Evolutionary conservation across 2,797 vertebrate genomes (phyloP).

Genomic region (Eidolon dupreanum): DNA sequence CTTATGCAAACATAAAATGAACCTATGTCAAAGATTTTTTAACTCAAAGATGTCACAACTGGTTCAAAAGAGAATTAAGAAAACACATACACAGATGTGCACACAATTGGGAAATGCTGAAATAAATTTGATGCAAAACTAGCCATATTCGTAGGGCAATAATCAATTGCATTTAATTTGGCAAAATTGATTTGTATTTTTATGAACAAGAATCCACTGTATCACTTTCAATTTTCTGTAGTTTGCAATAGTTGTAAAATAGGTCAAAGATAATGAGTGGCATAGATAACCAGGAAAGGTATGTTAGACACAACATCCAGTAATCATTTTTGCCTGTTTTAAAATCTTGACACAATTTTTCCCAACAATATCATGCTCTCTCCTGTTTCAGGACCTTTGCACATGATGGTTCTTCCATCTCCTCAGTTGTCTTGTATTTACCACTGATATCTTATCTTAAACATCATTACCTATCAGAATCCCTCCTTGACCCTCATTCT

Average conservation of each 20-base stretch:
- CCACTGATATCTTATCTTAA: neutral
- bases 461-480: neutral
- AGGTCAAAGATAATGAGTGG: neutral
- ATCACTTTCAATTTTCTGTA: conserved; percentile 16
- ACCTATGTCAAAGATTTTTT: neutral
- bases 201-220: neutral
- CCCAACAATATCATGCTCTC: neutral
- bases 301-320: neutral
- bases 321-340: neutral
- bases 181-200: conserved; percentile 57
- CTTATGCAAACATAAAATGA: neutral
- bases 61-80: neutral
- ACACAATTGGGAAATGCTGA: neutral
- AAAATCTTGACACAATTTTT: neutral
- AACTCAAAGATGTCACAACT: neutral
- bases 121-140: conserved; percentile 3
- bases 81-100: neutral
- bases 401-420: neutral
- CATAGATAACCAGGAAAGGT: neutral
- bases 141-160: neutral
- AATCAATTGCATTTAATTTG: conserved; percentile 5
- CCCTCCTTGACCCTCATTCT: neutral
- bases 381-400: neutral
- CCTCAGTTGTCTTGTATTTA: neutral
- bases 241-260: neutral